These are phyloP conservation scores for Macroglossus sobrinus DNA, from an alignment of 2,113 vertebrate genomes.

Conservation along the genomic window DNA sequence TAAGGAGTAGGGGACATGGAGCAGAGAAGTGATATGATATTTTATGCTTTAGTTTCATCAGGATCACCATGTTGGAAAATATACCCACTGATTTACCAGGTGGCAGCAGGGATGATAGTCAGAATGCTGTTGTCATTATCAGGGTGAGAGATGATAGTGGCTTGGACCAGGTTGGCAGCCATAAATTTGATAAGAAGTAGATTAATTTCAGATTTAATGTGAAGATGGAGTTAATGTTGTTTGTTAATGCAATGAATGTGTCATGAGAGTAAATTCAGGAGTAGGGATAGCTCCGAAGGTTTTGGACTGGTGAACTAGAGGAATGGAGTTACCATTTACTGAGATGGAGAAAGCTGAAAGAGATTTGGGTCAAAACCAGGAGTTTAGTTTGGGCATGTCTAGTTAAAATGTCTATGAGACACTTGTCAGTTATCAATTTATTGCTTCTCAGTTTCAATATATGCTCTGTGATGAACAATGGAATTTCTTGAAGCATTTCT, in stretches of 20 bases:
- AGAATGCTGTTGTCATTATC: not conserved
- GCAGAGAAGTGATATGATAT: not conserved
- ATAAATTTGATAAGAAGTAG: not conserved
- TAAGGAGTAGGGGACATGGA: rapidly evolving
- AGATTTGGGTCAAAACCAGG: not conserved
- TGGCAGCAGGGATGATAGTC: not conserved
- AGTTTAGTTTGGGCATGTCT: not conserved
- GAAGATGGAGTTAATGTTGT: not conserved
- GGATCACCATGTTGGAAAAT: not conserved
- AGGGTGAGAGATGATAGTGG: not conserved
- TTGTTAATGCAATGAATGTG: not conserved
- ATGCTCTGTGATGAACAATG: not conserved
- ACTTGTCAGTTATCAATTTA: not conserved
- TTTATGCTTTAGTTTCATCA: not conserved
- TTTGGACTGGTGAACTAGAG: not conserved
- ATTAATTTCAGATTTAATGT: not conserved
- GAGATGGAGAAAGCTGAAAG: not conserved
- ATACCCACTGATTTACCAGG: not conserved
- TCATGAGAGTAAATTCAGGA: not conserved
- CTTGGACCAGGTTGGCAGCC: not conserved
- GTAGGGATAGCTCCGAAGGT: not conserved
- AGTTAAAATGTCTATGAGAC: not conserved
- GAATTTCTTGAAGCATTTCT: not conserved
- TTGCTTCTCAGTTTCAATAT: not conserved
- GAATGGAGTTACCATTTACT: not conserved